Conservation (phyloP, 2,888 invertebrate species). For the Hanleya hanleyi region DNA sequence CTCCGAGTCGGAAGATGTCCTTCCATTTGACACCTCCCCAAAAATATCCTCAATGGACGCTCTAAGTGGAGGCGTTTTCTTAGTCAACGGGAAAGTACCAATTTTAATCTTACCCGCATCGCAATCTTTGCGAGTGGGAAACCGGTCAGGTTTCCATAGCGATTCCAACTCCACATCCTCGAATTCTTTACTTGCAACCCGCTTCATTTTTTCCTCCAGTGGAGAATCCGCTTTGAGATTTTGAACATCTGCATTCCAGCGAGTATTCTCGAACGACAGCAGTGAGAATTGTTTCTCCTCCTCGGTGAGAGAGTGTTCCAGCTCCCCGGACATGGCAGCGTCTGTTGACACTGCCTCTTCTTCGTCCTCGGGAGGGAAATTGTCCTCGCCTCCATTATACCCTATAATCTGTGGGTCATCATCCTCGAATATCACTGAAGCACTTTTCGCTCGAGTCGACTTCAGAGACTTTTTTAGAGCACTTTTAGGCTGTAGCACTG, state of each 20-base stretch:
- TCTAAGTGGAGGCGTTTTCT: not conserved
- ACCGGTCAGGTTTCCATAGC: slow-evolving; percentile 49
- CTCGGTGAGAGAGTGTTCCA: slow-evolving; percentile 48
- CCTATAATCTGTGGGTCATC: slow-evolving; percentile 54
- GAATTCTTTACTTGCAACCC: slow-evolving; percentile 54
- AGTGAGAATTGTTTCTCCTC: slow-evolving; percentile 63
- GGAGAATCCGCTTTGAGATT: slow-evolving; percentile 41
- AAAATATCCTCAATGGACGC: not conserved
- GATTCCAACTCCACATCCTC: slow-evolving; percentile 54
- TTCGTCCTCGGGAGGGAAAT: slow-evolving; percentile 46
- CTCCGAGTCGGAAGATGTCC: not conserved
- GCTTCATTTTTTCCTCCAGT: slow-evolving; percentile 15
- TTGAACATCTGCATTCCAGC: slow-evolving; percentile 57
- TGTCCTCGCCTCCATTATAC: slow-evolving; percentile 61
- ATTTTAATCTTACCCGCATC: slow-evolving; percentile 35
- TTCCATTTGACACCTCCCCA: not conserved
- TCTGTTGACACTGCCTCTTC: slow-evolving; percentile 25
- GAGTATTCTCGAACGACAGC: slow-evolving; percentile 59
- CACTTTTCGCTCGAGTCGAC: slow-evolving; percentile 10
- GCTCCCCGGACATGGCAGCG: slow-evolving; percentile 35
- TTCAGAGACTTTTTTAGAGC: slow-evolving; percentile 14
- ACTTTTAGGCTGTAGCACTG: not conserved
- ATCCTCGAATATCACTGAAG: slow-evolving; percentile 46
- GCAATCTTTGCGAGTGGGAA: slow-evolving; percentile 52
- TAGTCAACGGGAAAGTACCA: slow-evolving; percentile 55